Conservation (phyloP, 64 coral and sea anemone species). For the Astreopora myriophthalma region DNA sequence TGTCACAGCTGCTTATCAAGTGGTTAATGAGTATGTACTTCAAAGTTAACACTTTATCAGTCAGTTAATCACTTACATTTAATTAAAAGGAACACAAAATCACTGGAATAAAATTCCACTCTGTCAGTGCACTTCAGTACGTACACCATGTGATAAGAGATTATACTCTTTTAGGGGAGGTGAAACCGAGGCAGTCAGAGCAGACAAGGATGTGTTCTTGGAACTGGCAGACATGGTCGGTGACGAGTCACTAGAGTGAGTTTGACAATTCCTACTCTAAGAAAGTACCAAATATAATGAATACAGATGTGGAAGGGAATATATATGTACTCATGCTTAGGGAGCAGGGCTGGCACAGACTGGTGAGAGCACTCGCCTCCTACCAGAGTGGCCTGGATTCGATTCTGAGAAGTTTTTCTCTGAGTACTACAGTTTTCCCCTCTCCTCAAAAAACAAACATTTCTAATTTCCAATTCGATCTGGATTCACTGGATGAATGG, state of each 20-base stretch:
- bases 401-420: too few relatives aligned
- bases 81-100: neutral
- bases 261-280: neutral
- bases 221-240: slow-evolving; percentile 92
- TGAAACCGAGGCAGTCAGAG: slow-evolving; percentile 50
- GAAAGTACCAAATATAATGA: neutral
- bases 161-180: neutral
- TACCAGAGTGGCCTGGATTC: too few relatives aligned
- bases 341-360: too few relatives aligned
- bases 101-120: neutral
- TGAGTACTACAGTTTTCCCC: too few relatives aligned
- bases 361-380: too few relatives aligned
- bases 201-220: slow-evolving; percentile 90
- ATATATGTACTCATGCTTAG: too few relatives aligned
- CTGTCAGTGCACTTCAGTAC: too few relatives aligned
- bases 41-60: neutral
- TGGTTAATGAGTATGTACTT: slow-evolving; percentile 79
- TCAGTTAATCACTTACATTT: neutral
- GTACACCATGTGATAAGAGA: too few relatives aligned
- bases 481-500: too few relatives aligned
- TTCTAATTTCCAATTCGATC: too few relatives aligned
- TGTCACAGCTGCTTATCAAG: slow-evolving; percentile 83
- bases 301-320: too few relatives aligned
- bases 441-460: too few relatives aligned
- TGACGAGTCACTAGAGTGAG: slow-evolving; percentile 89